These are phyloP conservation scores for Balearica regulorum DNA, from an alignment of 2,797 vertebrate species.

Conservation along the genomic window DNA sequence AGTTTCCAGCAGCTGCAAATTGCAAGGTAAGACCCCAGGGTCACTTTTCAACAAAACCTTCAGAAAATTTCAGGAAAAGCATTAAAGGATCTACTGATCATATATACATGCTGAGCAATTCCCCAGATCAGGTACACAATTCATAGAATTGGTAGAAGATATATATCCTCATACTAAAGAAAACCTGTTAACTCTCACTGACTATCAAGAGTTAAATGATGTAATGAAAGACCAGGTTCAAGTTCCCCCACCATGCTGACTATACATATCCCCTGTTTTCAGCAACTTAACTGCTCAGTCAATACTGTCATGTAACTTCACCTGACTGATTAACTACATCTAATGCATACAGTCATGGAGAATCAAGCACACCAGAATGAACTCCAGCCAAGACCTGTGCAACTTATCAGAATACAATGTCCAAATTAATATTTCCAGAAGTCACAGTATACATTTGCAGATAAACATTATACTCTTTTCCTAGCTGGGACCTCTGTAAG, in stretches of 20 bases:
- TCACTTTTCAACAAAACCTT: background rate
- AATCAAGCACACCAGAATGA: background rate
- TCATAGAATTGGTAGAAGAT: background rate
- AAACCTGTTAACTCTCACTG: background rate
- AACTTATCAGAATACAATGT: background rate
- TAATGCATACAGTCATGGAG: background rate
- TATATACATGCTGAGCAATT: background rate
- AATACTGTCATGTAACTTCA: background rate
- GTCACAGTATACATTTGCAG: background rate
- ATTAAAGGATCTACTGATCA: background rate
- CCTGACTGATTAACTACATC: background rate
- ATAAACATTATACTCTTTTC: background rate
- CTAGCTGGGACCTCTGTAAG: background rate
- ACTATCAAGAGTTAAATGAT: background rate
- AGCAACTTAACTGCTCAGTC: background rate
- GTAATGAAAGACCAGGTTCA: background rate
- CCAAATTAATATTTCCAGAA: background rate
- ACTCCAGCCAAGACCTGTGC: background rate
- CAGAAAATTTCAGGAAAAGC: background rate
- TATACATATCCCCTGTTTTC: background rate
- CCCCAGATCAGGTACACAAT: background rate
- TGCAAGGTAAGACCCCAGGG: background rate
- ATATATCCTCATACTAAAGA: background rate
- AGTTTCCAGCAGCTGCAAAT: background rate
- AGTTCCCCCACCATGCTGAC: background rate